Evolutionary conservation across 2,888 invertebrate species (phyloP).

Genomic region (Prionchulus punctatus): DNA sequence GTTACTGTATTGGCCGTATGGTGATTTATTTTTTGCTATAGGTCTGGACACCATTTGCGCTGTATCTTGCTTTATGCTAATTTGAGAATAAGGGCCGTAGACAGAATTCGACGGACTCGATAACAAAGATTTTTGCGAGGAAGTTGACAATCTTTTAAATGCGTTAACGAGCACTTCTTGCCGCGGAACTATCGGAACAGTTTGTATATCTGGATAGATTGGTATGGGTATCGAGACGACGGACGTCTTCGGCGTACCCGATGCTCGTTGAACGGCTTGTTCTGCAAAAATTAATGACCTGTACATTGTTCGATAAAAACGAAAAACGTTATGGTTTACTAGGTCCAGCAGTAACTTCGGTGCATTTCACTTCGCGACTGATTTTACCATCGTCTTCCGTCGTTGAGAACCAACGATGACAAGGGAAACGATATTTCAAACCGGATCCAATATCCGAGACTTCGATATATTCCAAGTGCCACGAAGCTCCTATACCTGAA

Average conservation of each 20-base stretch:
- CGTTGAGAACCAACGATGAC: not conserved
- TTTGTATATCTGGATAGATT: not conserved
- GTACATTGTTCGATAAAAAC: not conserved
- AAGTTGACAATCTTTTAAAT: no score
- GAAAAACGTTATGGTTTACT: not conserved
- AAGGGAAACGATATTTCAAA: not conserved
- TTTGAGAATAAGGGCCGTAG: no score
- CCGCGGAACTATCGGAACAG: not conserved
- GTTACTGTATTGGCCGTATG: no score
- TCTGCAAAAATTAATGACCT: not conserved
- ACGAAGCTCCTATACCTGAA: slow-evolving; percentile 1
- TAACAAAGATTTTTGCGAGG: no score
- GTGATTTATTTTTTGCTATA: no score
- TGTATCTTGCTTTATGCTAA: no score
- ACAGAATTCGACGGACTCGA: no score
- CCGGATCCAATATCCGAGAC: not conserved
- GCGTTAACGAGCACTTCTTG: no score
- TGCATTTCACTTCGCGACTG: not conserved
- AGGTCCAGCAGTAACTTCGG: not conserved
- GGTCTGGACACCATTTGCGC: no score
- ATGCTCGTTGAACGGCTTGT: not conserved
- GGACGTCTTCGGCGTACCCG: not conserved
- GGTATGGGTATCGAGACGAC: not conserved
- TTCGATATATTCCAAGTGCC: slow-evolving; percentile 1
- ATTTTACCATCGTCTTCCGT: not conserved